Percentiles rank a stretch among this genome's conserved stretches.
phyloP scores from a whole-genome alignment of 2,797 vertebrate species.

The Spinibarbus caldwelli region DNA sequence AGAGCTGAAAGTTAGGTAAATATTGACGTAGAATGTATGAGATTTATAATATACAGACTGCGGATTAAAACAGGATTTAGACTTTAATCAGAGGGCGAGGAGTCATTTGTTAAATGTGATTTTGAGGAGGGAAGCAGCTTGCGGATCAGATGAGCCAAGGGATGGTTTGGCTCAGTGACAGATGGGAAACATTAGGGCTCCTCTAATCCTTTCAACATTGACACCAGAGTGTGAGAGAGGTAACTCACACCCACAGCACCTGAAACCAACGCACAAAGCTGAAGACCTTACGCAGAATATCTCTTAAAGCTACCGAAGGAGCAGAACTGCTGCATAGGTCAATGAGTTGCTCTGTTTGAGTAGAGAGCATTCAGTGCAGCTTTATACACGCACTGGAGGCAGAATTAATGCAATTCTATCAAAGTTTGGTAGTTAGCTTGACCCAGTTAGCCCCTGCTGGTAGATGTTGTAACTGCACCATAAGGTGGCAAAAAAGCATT shows the following conservation, averaged over 20 bases:
- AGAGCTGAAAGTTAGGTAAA: neutral
- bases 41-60: neutral
- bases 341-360: conserved; percentile 2
- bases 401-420: conserved; percentile 35
- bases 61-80: conserved; percentile 31
- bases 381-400: conserved; percentile 19
- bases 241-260: conserved; percentile 54
- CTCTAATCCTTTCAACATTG: conserved; percentile 65
- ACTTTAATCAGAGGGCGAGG: conserved; percentile 41
- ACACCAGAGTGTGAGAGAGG: conserved; percentile 61
- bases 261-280: conserved; percentile 33
- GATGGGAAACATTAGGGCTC: conserved; percentile 65
- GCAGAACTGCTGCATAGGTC: neutral
- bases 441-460: neutral
- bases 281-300: conserved; percentile 29
- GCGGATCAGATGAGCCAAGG: conserved; percentile 55
- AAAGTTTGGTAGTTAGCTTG: neutral
- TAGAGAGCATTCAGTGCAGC: conserved; percentile 22
- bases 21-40: neutral
- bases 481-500: neutral
- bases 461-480: neutral
- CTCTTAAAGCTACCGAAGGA: conserved; percentile 12
- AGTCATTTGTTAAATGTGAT: conserved; percentile 60
- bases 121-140: conserved; percentile 49
- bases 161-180: conserved; percentile 57